Percentiles rank a stretch among this genome's conserved stretches.
phyloP scores from a whole-genome alignment of 2,113 vertebrate genomes.

The Ictalurus punctatus region DNA sequence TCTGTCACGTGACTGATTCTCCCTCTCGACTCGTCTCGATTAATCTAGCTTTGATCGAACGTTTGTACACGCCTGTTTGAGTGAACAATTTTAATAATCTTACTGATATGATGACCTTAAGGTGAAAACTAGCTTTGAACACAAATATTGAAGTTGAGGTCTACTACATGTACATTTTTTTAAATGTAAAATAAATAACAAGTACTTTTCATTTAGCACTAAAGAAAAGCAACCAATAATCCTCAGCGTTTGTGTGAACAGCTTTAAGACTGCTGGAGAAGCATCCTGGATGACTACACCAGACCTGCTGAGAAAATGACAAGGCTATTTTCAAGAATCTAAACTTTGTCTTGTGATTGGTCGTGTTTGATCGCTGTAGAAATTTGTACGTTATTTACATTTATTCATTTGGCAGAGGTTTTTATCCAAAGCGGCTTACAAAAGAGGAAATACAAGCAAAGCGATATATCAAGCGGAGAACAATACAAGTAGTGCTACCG shows the following conservation, averaged over 20 bases:
- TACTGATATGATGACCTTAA: not conserved
- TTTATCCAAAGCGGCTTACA: too few relatives aligned
- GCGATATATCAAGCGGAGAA: too few relatives aligned
- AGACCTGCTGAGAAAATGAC: not conserved
- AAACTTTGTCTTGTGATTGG: not conserved
- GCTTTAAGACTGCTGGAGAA: not conserved
- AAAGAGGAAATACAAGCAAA: too few relatives aligned
- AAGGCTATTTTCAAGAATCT: not conserved
- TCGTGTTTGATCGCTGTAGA: not conserved
- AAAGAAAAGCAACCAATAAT: not conserved
- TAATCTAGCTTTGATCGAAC: not conserved
- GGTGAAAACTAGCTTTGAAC: not conserved
- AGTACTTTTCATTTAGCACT: not conserved
- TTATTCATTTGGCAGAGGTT: too few relatives aligned
- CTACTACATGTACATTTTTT: not conserved
- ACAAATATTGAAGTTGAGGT: not conserved
- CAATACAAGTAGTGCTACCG: too few relatives aligned
- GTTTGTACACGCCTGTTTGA: not conserved
- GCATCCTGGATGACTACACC: not conserved
- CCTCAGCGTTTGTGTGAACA: not conserved
- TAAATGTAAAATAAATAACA: too few relatives aligned
- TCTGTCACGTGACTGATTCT: not conserved
- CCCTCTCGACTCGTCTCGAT: not conserved
- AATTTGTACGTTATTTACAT: not conserved
- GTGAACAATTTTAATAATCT: not conserved